A percentile compares a stretch with the other conserved stretches of the same genome.
These are phyloP conservation scores for Tiphia femorata DNA, from an alignment of 2,888 invertebrate genomes.

Conservation along the genomic window DNA sequence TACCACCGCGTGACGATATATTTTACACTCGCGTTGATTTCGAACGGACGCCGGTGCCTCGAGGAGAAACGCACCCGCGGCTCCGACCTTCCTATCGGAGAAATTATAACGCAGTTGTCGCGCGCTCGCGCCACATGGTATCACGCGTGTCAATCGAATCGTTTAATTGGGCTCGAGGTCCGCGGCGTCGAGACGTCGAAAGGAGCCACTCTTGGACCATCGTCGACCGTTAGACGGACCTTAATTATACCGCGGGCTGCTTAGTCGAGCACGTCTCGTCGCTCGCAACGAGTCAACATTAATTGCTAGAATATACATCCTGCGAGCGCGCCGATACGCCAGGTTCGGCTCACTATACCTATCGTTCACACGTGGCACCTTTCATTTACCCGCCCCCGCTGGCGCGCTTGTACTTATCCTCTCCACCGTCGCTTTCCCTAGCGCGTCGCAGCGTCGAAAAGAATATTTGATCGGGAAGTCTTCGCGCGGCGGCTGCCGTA, in stretches of 20 bases:
- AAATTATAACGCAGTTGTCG: slow-evolving; percentile 31
- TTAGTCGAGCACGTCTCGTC: too few species aligned
- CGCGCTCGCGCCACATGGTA: slow-evolving; percentile 15
- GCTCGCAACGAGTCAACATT: slow-evolving; percentile 16
- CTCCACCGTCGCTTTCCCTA: too few species aligned
- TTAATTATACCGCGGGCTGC: neutral
- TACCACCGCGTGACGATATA: slow-evolving; percentile 46
- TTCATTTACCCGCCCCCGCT: neutral
- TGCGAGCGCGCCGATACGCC: slow-evolving; percentile 16
- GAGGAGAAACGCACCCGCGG: slow-evolving; percentile 39
- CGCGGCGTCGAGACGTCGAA: neutral
- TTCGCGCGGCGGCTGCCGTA: slow-evolving; percentile 45
- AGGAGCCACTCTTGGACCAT: too few species aligned
- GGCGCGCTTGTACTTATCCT: slow-evolving; percentile 18
- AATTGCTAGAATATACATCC: slow-evolving; percentile 13
- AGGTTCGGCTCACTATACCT: slow-evolving; percentile 9
- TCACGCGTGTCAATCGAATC: slow-evolving; percentile 16
- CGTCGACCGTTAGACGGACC: neutral
- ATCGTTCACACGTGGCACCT: slow-evolving; percentile 5
- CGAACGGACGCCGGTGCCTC: slow-evolving; percentile 47
- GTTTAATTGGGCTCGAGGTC: neutral
- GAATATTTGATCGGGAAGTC: slow-evolving; percentile 33
- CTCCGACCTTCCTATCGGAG: slow-evolving; percentile 25
- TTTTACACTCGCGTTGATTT: slow-evolving; percentile 50
- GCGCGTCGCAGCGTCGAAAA: too few species aligned